Evolutionary conservation across 2,888 invertebrate species (phyloP).

Genomic region (Volucella inflata): DNA sequence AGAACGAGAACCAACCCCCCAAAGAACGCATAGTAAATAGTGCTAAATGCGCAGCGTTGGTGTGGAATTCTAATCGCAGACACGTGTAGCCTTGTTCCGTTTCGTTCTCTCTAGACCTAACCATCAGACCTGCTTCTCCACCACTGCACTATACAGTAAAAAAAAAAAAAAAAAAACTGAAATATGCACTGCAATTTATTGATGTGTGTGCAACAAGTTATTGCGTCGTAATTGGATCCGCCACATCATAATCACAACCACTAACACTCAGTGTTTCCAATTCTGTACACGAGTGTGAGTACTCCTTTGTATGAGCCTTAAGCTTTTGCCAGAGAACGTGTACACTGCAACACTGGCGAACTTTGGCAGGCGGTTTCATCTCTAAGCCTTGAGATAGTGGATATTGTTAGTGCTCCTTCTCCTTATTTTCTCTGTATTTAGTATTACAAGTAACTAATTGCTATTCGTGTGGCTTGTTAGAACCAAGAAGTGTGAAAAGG

Average conservation of each 20-base stretch:
- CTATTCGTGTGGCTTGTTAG: slow-evolving; percentile 35
- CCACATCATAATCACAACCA: background rate
- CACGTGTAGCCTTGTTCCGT: slow-evolving; percentile 45
- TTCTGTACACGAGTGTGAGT: background rate
- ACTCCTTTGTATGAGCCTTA: no score
- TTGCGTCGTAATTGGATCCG: slow-evolving; percentile 41
- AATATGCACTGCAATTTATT: slow-evolving; percentile 23
- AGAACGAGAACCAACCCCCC: background rate
- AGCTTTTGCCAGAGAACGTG: no score
- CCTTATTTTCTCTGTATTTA: background rate
- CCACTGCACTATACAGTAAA: slow-evolving; percentile 7
- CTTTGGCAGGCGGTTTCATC: background rate
- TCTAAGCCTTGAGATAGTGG: background rate
- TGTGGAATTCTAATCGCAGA: slow-evolving; percentile 48
- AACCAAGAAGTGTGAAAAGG: slow-evolving; percentile 16
- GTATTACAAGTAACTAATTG: slow-evolving; percentile 52
- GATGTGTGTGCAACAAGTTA: slow-evolving; percentile 56
- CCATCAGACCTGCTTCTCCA: background rate
- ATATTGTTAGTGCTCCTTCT: background rate
- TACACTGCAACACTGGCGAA: no score
- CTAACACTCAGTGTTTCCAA: background rate
- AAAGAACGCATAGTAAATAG: slow-evolving; percentile 36
- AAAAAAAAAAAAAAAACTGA: slow-evolving; percentile 2
- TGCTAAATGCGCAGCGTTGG: slow-evolving; percentile 32
- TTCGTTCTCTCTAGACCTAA: background rate